Evolutionary conservation across 2,113 vertebrate genomes (phyloP).

Genomic region (Heptranchias perlo): DNA sequence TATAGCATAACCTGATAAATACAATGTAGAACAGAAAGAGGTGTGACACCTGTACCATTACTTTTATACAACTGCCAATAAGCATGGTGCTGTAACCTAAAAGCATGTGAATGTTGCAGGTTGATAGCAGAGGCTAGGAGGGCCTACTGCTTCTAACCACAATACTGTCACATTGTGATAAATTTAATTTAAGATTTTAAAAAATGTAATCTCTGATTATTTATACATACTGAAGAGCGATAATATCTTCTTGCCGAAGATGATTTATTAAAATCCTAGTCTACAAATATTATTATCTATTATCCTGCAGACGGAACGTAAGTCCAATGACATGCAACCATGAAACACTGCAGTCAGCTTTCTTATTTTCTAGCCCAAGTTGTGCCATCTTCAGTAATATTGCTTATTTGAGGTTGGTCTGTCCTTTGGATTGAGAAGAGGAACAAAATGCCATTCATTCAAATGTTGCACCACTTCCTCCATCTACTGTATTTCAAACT

Average conservation of each 20-base stretch:
- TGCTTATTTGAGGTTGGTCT: no score
- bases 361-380: not conserved
- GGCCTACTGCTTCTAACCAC: not conserved
- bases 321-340: not conserved
- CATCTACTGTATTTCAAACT: not conserved
- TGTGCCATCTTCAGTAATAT: no score
- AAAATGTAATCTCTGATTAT: not conserved
- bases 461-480: not conserved
- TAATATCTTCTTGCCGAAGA: not conserved
- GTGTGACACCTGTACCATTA: not conserved
- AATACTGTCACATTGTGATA: not conserved
- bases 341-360: not conserved
- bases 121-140: not conserved
- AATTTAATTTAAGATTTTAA: not conserved
- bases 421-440: not conserved
- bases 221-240: not conserved
- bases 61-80: not conserved
- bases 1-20: not conserved
- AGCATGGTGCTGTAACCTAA: not conserved
- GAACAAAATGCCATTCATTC: not conserved
- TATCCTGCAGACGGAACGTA: not conserved
- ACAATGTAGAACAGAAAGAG: not conserved
- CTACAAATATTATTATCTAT: not conserved
- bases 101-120: not conserved
- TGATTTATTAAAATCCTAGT: not conserved